A percentile compares a stretch with the other conserved stretches of the same genome.
Evolutionary conservation across 2,113 vertebrate species (phyloP).

Genomic region (Hemicordylus capensis): DNA sequence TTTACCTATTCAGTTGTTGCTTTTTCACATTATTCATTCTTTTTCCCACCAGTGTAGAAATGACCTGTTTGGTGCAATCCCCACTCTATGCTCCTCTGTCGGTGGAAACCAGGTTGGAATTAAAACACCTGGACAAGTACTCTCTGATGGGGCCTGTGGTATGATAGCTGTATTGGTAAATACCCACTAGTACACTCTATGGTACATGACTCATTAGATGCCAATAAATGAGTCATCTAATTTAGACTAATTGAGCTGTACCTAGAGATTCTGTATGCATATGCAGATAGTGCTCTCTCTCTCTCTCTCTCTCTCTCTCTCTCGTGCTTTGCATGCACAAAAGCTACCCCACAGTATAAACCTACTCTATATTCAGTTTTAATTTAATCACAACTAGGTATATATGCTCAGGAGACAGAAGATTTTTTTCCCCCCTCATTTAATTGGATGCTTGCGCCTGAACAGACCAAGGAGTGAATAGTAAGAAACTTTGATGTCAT

Average conservation of each 20-base stretch:
- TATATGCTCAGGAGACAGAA: slow-evolving; percentile 53
- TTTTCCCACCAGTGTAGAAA: slow-evolving; percentile 58
- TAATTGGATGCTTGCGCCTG: slow-evolving; percentile 58
- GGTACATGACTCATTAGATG: slow-evolving; percentile 40
- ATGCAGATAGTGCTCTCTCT: slow-evolving; percentile 36
- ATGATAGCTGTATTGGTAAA: slow-evolving; percentile 43
- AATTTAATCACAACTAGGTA: slow-evolving; percentile 57
- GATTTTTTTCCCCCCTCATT: slow-evolving; percentile 41
- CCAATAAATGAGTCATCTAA: slow-evolving; percentile 50
- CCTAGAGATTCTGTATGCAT: slow-evolving; percentile 52
- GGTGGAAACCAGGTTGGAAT: slow-evolving; percentile 38
- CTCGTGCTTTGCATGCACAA: slow-evolving; percentile 56
- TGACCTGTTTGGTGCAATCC: slow-evolving; percentile 57
- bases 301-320: slow-evolving; percentile 30
- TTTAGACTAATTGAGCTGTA: slow-evolving; percentile 65
- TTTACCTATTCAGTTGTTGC: slow-evolving; percentile 46
- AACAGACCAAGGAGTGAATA: slow-evolving; percentile 45
- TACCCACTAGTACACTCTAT: slow-evolving; percentile 33
- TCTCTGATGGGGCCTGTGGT: slow-evolving; percentile 42
- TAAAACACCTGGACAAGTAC: slow-evolving; percentile 59
- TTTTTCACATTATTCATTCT: slow-evolving; percentile 60
- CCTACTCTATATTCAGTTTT: slow-evolving; percentile 37
- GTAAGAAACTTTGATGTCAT: slow-evolving; percentile 49
- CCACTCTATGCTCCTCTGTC: slow-evolving; percentile 49
- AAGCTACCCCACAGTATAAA: slow-evolving; percentile 50